Evolutionary conservation across 2,797 vertebrate genomes (phyloP), one percentile per base, ranked within the genome.

Genomic region (Pseudomugil gertrudae): DNA sequence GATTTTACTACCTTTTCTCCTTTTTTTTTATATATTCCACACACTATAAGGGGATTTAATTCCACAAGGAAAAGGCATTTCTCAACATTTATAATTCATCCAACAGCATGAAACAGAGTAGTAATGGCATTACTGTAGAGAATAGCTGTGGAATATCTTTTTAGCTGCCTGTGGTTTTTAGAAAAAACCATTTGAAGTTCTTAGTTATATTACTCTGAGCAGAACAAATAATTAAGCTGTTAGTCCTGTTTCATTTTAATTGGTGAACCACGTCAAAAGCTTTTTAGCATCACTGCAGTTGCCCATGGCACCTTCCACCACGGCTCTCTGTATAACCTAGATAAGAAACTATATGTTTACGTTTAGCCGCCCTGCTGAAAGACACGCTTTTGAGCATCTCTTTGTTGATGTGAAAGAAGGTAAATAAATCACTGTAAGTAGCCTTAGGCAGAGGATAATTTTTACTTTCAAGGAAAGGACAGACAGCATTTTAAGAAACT

Each of bases 161-260:
- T 73, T 75, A 70, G 59, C 71, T 74, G 61, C 70, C 63, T 56
- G 66, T 65, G 75, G 69, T 82, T 78, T n/a, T 81, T 57, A 76
- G 48, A 79, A 69, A 69, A 83, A 83, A 72, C 58, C 73, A 81
- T 90, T 91, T 91, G 86, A 90, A 86, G 85, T 86, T 83, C 61
- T 66, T 76, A 70, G 60, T 74, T 32, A 17, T 67, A 58, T 72
- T 65, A 80, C 81, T 73, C 68, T 36, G 50, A 66, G 71, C 60
- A 58, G 62, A 84, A 78, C 66, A 78, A 85, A 86, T 87, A 84
- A 92, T 91, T 89, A 91, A 77, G 83, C 75, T 81, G 71, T 82
- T 75, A 86, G 84, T 90, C 83, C 80, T 87, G 78, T 66, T 35
- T 86, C 87, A 87, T 90, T 92, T 91, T 93, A 91, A 92, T 91